These are phyloP conservation scores for Scaptomyza montana DNA, from an alignment of 1,140 invertebrate species.

Conservation along the genomic window DNA sequence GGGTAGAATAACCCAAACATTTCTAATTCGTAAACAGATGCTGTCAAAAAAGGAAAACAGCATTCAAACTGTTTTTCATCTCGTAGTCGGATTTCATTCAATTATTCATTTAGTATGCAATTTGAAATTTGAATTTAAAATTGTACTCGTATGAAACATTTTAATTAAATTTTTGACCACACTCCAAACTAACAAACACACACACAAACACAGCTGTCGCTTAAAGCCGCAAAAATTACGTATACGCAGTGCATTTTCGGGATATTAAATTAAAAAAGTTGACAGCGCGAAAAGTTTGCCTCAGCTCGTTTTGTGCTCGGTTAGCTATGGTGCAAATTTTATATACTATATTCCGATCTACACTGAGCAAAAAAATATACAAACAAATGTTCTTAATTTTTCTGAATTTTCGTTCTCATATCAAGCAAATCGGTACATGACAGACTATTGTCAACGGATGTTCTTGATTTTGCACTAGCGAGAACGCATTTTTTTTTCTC, in stretches of 20 bases:
- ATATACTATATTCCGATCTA: neutral
- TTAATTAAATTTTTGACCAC: constrained; percentile 73
- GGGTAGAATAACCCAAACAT: constrained; percentile 7
- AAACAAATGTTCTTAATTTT: too few relatives aligned
- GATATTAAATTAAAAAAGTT: constrained; percentile 77
- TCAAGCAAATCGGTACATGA: too few relatives aligned
- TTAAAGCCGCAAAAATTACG: constrained; percentile 72
- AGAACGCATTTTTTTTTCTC: too few relatives aligned
- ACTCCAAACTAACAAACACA: constrained; percentile 28
- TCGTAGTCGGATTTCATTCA: constrained; percentile 53
- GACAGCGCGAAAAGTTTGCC: constrained; percentile 53
- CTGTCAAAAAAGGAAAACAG: constrained; percentile 28
- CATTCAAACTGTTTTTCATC: constrained; percentile 44
- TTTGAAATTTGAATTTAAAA: constrained; percentile 62
- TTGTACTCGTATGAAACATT: constrained; percentile 66
- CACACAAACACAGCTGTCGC: constrained; percentile 41
- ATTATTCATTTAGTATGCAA: constrained; percentile 75
- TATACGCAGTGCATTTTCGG: constrained; percentile 60
- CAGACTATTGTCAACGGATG: too few relatives aligned
- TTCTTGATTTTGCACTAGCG: too few relatives aligned
- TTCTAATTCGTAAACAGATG: constrained; percentile 37
- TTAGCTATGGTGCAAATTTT: constrained; percentile 40
- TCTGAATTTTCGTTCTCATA: too few relatives aligned
- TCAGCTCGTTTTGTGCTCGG: constrained; percentile 53
- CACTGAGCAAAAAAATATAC: too few relatives aligned